Evolutionary conservation across 2,888 invertebrate species (phyloP), one percentile per base, ranked within the genome.

Genomic region (Liopterus haemorrhoidalis): DNA sequence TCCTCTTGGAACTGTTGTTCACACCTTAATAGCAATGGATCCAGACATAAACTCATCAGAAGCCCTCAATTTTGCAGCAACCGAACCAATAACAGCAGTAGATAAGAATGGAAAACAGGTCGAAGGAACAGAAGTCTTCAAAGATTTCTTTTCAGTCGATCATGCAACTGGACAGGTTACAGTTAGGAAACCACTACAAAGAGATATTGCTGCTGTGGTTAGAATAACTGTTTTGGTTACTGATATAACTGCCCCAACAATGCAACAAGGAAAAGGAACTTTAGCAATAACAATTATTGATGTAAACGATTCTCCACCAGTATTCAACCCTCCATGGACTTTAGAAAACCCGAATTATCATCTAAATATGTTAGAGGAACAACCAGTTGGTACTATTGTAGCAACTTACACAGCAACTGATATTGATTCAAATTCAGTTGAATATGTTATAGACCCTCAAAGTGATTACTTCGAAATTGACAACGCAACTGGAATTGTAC

Each of bases 31-130:
- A 38, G 91, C 90, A 0, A 72, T 78, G 11, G 91, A 91, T 70
- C 86, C 88, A 0, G 91, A 91, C 62, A 82, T 86, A 4, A 73
- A 74, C 6, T 76, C 79, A 25, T 73, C 76, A 15, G 81, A 81
- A 36, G 81, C 81, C 4, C 66, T 90, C 12, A 71, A 78, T 45
- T 86, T 75, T 54, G 78, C 78, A 19, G 74, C 75, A 1, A 79
- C 82, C 2, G 83, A 80, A 56, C 76, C 79, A 1, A 82, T 90
- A 15, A 80, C 79, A 0, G 91, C 89, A 1, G 78, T 86, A 2
- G 89, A 91, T 58, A 85, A 83, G 54, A 85, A 90, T 62, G 87
- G 90, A 6, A 82, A 85, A 54, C 82, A 82, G 67, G 82, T 70
- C 2, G 55, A 62, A 0, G 65, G 65, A 19, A 66, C 60, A 41